Evolutionary conservation across 1,140 invertebrate species (phyloP), one percentile per base, ranked within the genome.

Genomic region (Drosophila pseudoobscura): DNA sequence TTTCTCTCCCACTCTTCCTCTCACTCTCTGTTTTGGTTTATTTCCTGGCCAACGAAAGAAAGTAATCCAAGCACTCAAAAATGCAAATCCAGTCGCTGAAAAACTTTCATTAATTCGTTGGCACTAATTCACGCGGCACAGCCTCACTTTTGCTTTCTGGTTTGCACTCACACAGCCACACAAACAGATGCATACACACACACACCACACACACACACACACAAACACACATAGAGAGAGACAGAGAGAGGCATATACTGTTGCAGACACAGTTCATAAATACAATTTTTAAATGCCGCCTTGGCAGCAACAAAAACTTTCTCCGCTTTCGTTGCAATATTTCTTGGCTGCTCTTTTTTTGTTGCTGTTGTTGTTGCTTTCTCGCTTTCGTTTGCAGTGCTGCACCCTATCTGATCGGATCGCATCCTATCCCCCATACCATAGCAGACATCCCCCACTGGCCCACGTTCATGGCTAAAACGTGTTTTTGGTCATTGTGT

Each of bases 241-340:
- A n/a, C n/a, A n/a, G 5, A 50, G 22, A 50, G 3, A n/a, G 41
- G 46, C 43, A 55, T 29, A 45, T 22, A 51, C 22, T 20, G 17
- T 3, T 9, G 15, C 60, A 54, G 62, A 17, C 62, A 46, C 47
- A 39, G 76, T 35, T 84, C 72, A 85, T 85, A 84, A 85, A 84
- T 80, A 80, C 60, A 77, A 69, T 77, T 85, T 85, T 85, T 85
- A 85, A 87, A 85, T 82, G 78, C 82, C 69, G 78, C 75, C 78
- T 85, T 87, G 83, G 70, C 74, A 55, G 59, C 73, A 60, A 61
- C 50, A 41, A 62, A 80, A 87, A 87, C 82, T 87, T 87, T 87
- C 82, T 87, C 82, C 78, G 59, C 83, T 87, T 87, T 87, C 82
- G 82, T 82, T 87, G 78, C 78, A 87, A 68, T 87, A 82, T 78